Percentiles rank a stretch among this genome's conserved stretches.
These are phyloP conservation scores for Aurelia sp. DNA, from an alignment of 30 jellyfish, hydroid and myxozoan species.

Conservation along the genomic window DNA sequence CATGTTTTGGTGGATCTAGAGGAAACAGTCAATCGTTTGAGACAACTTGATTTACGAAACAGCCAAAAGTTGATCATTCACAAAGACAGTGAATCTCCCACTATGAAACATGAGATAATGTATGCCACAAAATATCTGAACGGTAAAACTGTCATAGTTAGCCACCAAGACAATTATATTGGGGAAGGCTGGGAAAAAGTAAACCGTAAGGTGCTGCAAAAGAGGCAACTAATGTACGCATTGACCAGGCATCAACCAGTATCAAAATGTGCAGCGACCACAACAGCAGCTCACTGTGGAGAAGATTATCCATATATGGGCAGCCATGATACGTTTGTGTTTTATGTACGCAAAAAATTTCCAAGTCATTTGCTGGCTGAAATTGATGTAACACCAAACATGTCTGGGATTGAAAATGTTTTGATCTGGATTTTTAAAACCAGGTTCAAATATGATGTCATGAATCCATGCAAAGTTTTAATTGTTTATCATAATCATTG, in stretches of 20 bases:
- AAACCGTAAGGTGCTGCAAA: conserved; percentile 39
- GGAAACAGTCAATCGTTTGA: conserved; percentile 53
- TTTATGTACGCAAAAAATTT: conserved; percentile 24
- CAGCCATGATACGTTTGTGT: conserved; percentile 84
- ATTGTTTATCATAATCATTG: conserved; percentile 77
- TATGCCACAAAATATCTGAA: conserved; percentile 70
- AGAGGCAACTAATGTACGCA: conserved; percentile 72
- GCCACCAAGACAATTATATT: conserved; percentile 81
- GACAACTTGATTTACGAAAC: conserved; percentile 42
- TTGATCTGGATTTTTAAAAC: conserved; percentile 73
- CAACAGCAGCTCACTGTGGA: conserved; percentile 61
- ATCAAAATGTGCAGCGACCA: conserved; percentile 47
- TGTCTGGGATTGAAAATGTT: conserved; percentile 74
- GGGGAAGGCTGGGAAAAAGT: conserved; percentile 93
- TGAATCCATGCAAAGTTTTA: conserved; percentile 76
- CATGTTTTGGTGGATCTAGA: conserved; percentile 75
- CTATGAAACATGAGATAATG: conserved; percentile 64
- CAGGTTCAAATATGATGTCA: conserved; percentile 49
- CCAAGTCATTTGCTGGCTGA: conserved; percentile 45
- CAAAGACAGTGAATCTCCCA: conserved; percentile 81
- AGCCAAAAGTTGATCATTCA: conserved; percentile 72
- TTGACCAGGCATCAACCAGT: conserved; percentile 81
- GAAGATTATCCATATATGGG: conserved; percentile 63
- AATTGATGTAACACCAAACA: conserved; percentile 71
- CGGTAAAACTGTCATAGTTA: conserved; percentile 63